Percentiles rank a stretch among this genome's conserved stretches.
Evolutionary conservation across 2,797 vertebrate genomes (phyloP).

Genomic region (Poecilia velifera): DNA sequence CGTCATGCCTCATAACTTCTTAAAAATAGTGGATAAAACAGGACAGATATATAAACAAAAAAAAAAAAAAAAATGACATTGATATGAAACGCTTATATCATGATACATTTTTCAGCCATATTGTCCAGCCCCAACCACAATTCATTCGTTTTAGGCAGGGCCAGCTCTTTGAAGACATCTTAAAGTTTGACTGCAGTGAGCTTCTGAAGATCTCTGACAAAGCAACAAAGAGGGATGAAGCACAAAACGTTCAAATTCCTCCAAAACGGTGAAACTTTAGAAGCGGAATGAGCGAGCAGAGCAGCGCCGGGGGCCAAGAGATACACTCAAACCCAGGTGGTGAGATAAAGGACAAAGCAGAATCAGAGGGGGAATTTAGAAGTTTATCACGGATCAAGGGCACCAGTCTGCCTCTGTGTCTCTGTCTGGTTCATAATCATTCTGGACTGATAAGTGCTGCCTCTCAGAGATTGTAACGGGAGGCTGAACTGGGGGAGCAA

Average conservation of each 20-base stretch:
- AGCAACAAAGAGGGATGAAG: constrained; percentile 5
- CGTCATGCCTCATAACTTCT: too few relatives aligned
- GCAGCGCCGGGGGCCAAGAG: constrained; percentile 18
- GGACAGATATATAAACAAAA: too few relatives aligned
- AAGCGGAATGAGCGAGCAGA: constrained; percentile 11
- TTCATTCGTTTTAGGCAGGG: not conserved
- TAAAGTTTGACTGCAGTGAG: constrained; percentile 15
- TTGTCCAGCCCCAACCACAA: not conserved
- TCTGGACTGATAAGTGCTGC: constrained; percentile 55
- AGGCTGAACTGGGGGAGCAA: constrained; percentile 35
- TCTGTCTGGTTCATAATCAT: constrained; percentile 57
- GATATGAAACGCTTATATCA: too few relatives aligned
- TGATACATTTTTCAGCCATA: too few relatives aligned
- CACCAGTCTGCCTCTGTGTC: constrained; percentile 53
- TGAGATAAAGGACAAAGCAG: constrained; percentile 54
- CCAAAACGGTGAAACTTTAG: constrained; percentile 4
- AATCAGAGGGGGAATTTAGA: constrained; percentile 49
- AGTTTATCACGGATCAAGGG: constrained; percentile 66
- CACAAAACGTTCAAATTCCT: constrained; percentile 26
- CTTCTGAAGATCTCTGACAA: constrained; percentile 14
- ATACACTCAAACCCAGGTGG: constrained; percentile 21
- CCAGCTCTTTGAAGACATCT: constrained; percentile 17
- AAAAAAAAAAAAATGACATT: too few relatives aligned
- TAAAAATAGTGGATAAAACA: too few relatives aligned
- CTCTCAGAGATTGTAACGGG: constrained; percentile 40